Base-by-base conservation (phyloP, 2,888 invertebrate species). In the Brenthis ino region DNA sequence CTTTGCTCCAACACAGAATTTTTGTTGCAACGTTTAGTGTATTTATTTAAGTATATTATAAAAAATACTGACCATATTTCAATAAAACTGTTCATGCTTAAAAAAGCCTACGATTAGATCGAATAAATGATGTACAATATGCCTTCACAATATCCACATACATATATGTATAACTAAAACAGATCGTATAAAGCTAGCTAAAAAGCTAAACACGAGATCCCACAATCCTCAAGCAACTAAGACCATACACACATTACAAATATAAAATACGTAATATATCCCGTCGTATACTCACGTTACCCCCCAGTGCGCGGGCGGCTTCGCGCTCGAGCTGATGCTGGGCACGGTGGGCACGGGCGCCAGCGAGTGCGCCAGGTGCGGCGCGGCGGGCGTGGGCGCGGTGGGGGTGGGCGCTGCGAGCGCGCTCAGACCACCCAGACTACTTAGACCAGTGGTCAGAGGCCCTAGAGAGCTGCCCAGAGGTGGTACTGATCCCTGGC, bases 301-400 rank as follows among this genome's bases (percentile, higher is more conserved):
- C 76, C 93, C 93, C 93, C 93, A 93, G 80, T 93, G 93, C 73
- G 93, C 90, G 74, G 93, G 89, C 76, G 93, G 91, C 76, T 93
- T 93, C 76, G 91, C 89, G 69, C 90, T 86, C 69, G 89, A 89
- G 80, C 91, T 89, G 84, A 92, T 91, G 83, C 93, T 90, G 78
- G 91, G 89, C 77, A 93, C 91, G 6, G 93, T 91, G 72, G 93
- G 92, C 78, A 91, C 92, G 54, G 94, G 93, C 69, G 94, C 93
- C 64, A 92, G 85, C 64, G 91, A 82, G 80, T 91, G 93, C 63
- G 94, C 80, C 13, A 94, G 87, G 79, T 92, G 93, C 47, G 88
- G 80, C 67, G 89, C 85, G 37, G 87, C 77, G 69, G 91, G 84
- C 64, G 93, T 83, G 13, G 91, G 87, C 48, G 89, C 86, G 50